Conservation (phyloP, 2,113 vertebrate genomes). For the Galeopterus variegatus region DNA sequence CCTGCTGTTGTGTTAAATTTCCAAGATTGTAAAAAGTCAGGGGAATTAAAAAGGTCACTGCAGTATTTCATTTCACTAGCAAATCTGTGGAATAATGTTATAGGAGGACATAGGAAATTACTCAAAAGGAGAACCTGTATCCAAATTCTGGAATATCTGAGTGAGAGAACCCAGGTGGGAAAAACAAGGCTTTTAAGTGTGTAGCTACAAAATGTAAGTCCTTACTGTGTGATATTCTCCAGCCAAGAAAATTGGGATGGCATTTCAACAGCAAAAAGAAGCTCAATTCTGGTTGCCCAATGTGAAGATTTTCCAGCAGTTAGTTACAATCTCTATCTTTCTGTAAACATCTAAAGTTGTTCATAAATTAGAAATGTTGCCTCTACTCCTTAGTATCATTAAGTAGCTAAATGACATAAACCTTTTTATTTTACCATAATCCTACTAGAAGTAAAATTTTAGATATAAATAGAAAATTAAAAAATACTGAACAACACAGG, state of each 20-base stretch:
- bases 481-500: not conserved
- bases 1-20: conserved; percentile 90
- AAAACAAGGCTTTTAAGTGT: not conserved
- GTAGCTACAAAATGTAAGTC: not conserved
- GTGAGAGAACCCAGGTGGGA: not conserved
- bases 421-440: not conserved
- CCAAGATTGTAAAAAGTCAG: conserved; percentile 90
- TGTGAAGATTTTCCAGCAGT: not conserved
- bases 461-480: not conserved
- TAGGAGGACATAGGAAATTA: conserved; percentile 78
- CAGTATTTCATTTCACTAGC: conserved; percentile 89
- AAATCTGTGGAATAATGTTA: conserved; percentile 87
- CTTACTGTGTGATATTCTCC: not conserved
- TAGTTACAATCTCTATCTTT: not conserved
- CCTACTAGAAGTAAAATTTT: not conserved
- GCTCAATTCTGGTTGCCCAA: not conserved
- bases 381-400: not conserved
- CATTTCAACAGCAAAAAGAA: not conserved
- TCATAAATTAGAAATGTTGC: not conserved
- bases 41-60: conserved; percentile 90
- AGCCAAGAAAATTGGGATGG: not conserved
- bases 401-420: not conserved
- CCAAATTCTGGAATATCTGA: conserved; percentile 65
- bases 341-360: not conserved
- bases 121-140: conserved; percentile 78